These are phyloP conservation scores for Leuctra nigra DNA, from an alignment of 2,888 invertebrate species.

Conservation along the genomic window DNA sequence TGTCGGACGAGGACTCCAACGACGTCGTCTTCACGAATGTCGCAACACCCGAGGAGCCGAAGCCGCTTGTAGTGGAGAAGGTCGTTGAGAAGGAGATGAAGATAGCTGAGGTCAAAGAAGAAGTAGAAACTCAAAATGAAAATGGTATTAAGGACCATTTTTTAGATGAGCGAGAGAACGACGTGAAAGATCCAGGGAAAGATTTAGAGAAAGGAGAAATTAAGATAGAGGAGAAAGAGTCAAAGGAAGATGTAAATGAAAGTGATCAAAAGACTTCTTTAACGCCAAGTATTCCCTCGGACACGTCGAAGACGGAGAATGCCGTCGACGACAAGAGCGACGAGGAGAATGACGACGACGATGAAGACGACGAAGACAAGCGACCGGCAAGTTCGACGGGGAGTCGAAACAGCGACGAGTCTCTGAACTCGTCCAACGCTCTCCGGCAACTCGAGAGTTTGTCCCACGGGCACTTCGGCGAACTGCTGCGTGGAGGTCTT, in stretches of 20 bases:
- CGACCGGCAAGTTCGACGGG: constrained; percentile 44
- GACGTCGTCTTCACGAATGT: constrained; percentile 42
- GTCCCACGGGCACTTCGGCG: constrained; percentile 69
- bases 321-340: constrained; percentile 33
- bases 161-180: constrained; percentile 36
- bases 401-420: constrained; percentile 51
- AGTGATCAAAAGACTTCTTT: not conserved
- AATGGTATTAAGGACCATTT: no score
- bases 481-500: constrained; percentile 33
- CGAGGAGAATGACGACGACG: constrained; percentile 34
- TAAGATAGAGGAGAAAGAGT: not conserved
- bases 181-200: constrained; percentile 39
- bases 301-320: constrained; percentile 28
- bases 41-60: constrained; percentile 38
- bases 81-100: not conserved
- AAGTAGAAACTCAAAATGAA: constrained; percentile 31
- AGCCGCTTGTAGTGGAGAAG: constrained; percentile 30
- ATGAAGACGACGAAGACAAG: constrained; percentile 31
- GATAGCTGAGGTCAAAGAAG: not conserved
- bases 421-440: constrained; percentile 59
- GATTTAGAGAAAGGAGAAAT: constrained; percentile 23
- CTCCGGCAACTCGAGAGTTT: constrained; percentile 71
- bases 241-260: constrained; percentile 11
- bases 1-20: constrained; percentile 54
- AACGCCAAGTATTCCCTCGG: not conserved